Base-by-base conservation (phyloP, 2,113 vertebrate species). In the Menidia beryllina region DNA sequence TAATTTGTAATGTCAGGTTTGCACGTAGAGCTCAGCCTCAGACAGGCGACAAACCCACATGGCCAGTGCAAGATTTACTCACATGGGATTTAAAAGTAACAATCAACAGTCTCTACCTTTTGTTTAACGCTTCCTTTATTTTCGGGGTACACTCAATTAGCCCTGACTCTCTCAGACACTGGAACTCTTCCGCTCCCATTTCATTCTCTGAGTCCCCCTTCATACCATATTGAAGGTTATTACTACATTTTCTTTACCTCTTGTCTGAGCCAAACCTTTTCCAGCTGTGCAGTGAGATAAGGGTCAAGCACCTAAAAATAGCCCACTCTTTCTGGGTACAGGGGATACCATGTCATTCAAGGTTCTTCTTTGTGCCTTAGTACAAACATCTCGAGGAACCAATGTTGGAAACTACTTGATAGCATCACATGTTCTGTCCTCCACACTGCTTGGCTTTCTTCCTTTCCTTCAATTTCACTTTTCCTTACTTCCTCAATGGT, bases 281-380 rank as follows among this genome's bases (percentile, higher is more conserved):
- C 73, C 81, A 81, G 83, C 88, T 91, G 90, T 82, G 73, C 14
- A 53, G 74, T 53, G 81, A 81, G 89, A 91, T 92, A 92, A 91
- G 82, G 75, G 47, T 75, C 43, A 8, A 39, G 58, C 21, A 66
- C 69, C 85, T 89, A 89, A 91, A 91, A 91, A 88, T 91, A 89
- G 38, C 52, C 12, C 3, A 1, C 56, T 82, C 56, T 51, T 68
- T 86, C 27, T 15, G 36, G 36, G 38, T 69, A 72, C 69, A 74
- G 75, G 83, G 72, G 67, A 58, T 26, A 21, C 25, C 0, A 36
- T 81, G 80, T 84, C 87, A 86, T 88, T 88, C 84, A 86, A 65
- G 55, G 68, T 72, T 69, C 59, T 59, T 74, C 30, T 82, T 84
- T 84, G 67, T 77, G 77, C 30, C 64, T 65, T 10, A 17, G 53